Evolutionary conservation across 2,797 vertebrate species (phyloP).

Genomic region (Acrossocheilus fasciatus): DNA sequence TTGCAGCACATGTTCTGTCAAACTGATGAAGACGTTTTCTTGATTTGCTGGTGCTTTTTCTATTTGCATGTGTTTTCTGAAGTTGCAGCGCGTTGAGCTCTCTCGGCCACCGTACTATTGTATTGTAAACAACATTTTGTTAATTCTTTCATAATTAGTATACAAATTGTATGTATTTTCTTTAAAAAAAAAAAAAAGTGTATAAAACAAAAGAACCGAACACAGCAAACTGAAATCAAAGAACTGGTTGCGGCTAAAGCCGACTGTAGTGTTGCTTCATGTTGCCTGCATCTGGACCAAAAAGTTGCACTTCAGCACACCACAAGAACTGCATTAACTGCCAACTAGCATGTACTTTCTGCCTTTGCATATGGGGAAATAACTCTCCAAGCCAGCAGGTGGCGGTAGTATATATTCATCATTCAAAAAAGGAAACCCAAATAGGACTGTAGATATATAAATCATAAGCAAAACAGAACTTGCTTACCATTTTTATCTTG

Average conservation of each 20-base stretch:
- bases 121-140: too few relatives aligned
- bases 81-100: too few relatives aligned
- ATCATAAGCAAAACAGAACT: neutral
- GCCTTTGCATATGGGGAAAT: neutral
- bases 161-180: too few relatives aligned
- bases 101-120: too few relatives aligned
- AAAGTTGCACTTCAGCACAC: neutral
- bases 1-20: too few relatives aligned
- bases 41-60: too few relatives aligned
- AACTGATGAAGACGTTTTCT: too few relatives aligned
- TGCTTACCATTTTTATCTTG: neutral
- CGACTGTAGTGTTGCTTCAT: neutral
- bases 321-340: neutral
- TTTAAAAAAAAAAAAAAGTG: too few relatives aligned
- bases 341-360: neutral
- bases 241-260: too few relatives aligned
- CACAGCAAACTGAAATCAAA: neutral
- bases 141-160: too few relatives aligned
- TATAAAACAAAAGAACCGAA: too few relatives aligned
- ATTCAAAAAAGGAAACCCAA: neutral
- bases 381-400: neutral
- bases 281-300: neutral
- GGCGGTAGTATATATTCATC: neutral
- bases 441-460: neutral
- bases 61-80: too few relatives aligned